Base-by-base conservation (phyloP, 64 coral and sea anemone species). In the Dendronephthya gigantea region DNA sequence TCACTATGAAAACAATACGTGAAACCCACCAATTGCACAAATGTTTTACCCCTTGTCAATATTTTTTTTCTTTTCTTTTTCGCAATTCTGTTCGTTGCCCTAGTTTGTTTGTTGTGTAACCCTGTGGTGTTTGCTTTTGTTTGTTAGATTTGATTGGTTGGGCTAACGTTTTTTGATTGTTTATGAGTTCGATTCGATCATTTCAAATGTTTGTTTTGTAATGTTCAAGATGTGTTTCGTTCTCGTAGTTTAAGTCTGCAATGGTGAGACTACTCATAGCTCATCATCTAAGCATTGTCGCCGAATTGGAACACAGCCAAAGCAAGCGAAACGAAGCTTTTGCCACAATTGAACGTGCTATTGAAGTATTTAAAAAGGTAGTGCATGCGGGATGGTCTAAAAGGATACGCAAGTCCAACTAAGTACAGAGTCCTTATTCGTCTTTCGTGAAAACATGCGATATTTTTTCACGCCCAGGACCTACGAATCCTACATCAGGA, bases 231-330 rank as follows among this genome's bases (percentile, higher is more conserved):
- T 79, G 30, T 12, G 1, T 87, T 23, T 85, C 49, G 12, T 79
- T 90, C 31, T 12, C 79, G 17, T 58, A 98, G 95, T 91, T 90
- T 48, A 98, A 98, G 75, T 91, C 85, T 76, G 95, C 84, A 37
- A 83, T 90, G 86, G 89, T 98, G 22, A 66, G 88, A 23, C 91
- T 98, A n/a, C 85, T 98, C 19, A 98, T 93, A 49, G 87, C 92
- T 13, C 95, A 98, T 39, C 95, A 98, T 51, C 48, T 98, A 36
- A 88, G 84, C 48, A 98, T 98, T 58, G 95, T 98, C 59, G 95
- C 95, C 0, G 92, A 98, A 34, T 84, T 97, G 17, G 86, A 97
- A 29, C 34, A 14, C 16, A 82, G 52, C 27, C 82, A 59, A 39
- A 37, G 89, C 25, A 87, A 86, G 16, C 51, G 95, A 83, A 66